A percentile compares a stretch with the other conserved stretches of the same genome.
Evolutionary conservation across 2,888 invertebrate genomes (phyloP).

Genomic region (Luperina testacea): DNA sequence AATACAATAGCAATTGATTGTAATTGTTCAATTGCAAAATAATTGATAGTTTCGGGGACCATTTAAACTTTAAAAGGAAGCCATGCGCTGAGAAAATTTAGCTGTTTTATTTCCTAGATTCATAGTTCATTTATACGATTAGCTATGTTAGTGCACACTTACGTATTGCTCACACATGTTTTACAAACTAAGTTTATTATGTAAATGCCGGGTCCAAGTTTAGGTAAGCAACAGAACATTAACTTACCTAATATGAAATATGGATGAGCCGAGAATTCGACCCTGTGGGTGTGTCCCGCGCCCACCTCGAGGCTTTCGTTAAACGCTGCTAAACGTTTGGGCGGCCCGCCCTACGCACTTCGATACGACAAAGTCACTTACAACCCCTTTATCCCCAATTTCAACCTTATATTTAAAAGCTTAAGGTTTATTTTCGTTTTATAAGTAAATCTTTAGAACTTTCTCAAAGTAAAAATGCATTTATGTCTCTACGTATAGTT

Average conservation of each 20-base stretch:
- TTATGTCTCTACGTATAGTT: constrained; percentile 83
- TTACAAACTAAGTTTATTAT: not conserved
- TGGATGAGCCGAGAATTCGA: constrained; percentile 56
- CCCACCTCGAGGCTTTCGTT: constrained; percentile 82
- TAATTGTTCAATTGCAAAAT: too few species aligned
- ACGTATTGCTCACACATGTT: not conserved
- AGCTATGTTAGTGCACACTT: too few species aligned
- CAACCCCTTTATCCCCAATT: constrained; percentile 57
- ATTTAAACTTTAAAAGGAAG: not conserved
- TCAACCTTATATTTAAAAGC: constrained; percentile 67
- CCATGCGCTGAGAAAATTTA: not conserved
- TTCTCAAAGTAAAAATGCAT: constrained; percentile 73
- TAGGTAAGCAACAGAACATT: constrained; percentile 40
- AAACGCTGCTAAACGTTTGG: constrained; percentile 90
- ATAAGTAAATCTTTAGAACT: constrained; percentile 71
- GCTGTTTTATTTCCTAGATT: not conserved
- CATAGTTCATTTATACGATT: too few species aligned
- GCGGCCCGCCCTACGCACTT: constrained; percentile 89
- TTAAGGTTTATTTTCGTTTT: constrained; percentile 64
- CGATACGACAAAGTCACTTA: constrained; percentile 74
- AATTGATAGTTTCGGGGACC: too few species aligned
- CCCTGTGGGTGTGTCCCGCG: constrained; percentile 85
- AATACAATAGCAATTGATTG: too few species aligned
- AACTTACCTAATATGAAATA: constrained; percentile 63
- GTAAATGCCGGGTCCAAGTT: not conserved